Evolutionary conservation across 2,888 invertebrate genomes (phyloP).

Genomic region (Taphrorychus bicolor): DNA sequence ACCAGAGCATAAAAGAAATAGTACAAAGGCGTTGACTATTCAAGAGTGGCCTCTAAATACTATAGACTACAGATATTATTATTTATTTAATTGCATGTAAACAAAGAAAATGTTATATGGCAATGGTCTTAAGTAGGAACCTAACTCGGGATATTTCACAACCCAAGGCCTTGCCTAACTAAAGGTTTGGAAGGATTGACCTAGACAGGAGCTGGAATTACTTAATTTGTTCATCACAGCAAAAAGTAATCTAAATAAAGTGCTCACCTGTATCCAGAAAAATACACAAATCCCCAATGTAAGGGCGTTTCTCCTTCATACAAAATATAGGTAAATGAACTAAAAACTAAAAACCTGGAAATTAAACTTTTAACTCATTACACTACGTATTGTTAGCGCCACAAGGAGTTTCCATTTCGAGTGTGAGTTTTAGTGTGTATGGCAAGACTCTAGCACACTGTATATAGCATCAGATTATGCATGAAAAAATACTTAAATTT

Average conservation of each 20-base stretch:
- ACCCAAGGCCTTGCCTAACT: no score
- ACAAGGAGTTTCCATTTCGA: conserved; percentile 41
- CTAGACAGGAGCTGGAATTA: no score
- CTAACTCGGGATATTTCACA: no score
- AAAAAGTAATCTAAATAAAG: background rate
- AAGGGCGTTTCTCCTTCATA: conserved; percentile 46
- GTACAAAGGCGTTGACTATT: no score
- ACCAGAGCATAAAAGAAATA: no score
- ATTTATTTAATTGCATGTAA: no score
- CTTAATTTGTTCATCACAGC: conserved; percentile 4
- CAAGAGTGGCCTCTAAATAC: no score
- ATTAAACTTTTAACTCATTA: conserved; percentile 32
- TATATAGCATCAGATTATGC: background rate
- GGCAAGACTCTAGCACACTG: background rate
- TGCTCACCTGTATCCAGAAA: background rate
- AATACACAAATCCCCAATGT: conserved; percentile 28
- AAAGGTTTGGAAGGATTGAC: no score
- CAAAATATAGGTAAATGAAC: conserved; percentile 42
- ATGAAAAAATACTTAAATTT: background rate
- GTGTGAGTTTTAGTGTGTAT: conserved; percentile 5
- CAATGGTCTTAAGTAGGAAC: no score
- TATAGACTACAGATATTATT: no score
- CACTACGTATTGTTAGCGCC: conserved; percentile 49
- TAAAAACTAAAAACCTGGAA: conserved; percentile 45
- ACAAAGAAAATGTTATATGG: no score